Base-by-base conservation (phyloP, 1,140 invertebrate genomes). In the Aphidius gifuensis region DNA sequence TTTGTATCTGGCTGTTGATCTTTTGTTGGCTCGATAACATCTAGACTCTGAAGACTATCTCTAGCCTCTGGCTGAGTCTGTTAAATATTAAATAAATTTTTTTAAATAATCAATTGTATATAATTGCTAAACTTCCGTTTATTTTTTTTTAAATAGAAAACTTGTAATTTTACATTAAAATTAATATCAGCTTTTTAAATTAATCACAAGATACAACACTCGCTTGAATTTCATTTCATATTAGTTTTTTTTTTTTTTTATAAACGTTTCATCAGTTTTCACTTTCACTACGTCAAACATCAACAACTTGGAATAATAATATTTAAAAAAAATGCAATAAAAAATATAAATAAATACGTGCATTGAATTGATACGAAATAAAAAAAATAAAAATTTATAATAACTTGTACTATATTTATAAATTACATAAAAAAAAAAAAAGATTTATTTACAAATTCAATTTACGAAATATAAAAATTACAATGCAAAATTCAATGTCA, bases 1-100 rank as follows among this genome's bases (percentile, higher is more conserved):
- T 83, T 83, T 6, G 72, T 69, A 21, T 78, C 74, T 21, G 81
- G 73, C 58, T 81, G 79, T 43, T 79, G 74, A 74, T 80, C 72
- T 9, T 79, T 74, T 5, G 64, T 58, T 9, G 73, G 46, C 6
- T 62, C 58, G 9, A 71, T 70, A 5, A 73, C 72, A 3, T 70
- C 58, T 4, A 75, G 64, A 40, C 58, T 75, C 60, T 72, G 74
- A 43, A 70, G 55, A 60, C 48, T 73, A 32, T 69, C 71, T 64
- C 70, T 76, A 11, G 64, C 45, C 23, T 77, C 74, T 42, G 69
- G 64, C 0, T 65, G 49, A 61, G 71, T 71, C 72, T 79, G 39
- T 44, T 16, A 16, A 49, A 67, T 60, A 55, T 9, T 39, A 59
- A 16, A 45, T 21, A 16, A 1, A 16, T 42, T 16, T 55, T 42